These are phyloP conservation scores for Heteractis magnifica DNA, from an alignment of 92 coral and sea anemone species.

Conservation along the genomic window DNA sequence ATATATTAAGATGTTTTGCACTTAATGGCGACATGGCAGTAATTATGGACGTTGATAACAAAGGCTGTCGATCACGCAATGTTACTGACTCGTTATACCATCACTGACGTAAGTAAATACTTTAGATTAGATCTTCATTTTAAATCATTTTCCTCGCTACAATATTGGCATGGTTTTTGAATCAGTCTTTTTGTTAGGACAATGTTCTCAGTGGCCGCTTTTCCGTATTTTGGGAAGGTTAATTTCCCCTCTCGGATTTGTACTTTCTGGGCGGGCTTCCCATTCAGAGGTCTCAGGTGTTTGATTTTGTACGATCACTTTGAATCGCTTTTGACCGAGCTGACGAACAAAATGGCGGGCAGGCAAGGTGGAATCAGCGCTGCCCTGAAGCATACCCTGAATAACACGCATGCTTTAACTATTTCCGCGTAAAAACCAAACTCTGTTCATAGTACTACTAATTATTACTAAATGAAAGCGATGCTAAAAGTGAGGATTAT, in stretches of 20 bases:
- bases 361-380: neutral
- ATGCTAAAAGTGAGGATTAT: no score
- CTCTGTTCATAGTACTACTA: no score
- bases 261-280: neutral
- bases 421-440: no score
- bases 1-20: neutral
- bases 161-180: neutral
- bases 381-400: no score
- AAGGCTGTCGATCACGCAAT: neutral
- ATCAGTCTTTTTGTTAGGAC: neutral
- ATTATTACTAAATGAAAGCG: no score
- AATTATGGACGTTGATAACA: neutral
- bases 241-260: neutral
- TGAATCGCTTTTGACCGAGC: neutral
- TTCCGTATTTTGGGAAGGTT: neutral
- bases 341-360: neutral
- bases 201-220: neutral
- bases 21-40: neutral
- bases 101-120: neutral
- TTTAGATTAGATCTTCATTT: neutral
- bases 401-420: no score
- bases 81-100: neutral
- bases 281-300: neutral
- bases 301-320: neutral
- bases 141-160: neutral